These are phyloP conservation scores for Sminthurinus aureus DNA, from an alignment of 2,888 invertebrate species.

Conservation along the genomic window DNA sequence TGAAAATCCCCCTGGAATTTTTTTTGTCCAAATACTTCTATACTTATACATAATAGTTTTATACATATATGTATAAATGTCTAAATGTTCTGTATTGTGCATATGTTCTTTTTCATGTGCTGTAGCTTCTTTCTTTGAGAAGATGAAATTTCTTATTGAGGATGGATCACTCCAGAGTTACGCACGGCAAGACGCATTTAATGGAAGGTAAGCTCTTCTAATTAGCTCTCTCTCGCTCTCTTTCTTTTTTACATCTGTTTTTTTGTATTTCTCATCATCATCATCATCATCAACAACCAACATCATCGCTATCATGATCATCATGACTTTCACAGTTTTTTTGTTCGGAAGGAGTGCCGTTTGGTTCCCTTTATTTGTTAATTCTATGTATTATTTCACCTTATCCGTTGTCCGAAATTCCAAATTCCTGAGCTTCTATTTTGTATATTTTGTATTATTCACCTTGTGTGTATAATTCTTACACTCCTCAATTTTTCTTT, in stretches of 20 bases:
- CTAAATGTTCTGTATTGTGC: no score
- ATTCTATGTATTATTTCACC: neutral
- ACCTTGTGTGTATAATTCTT: neutral
- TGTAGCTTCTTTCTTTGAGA: constrained; percentile 91
- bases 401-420: neutral
- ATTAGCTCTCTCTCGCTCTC: constrained; percentile 21
- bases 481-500: no score
- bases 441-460: neutral
- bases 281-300: constrained; percentile 34
- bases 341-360: neutral
- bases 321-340: neutral
- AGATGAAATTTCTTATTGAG: constrained; percentile 98
- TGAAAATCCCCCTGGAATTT: no score
- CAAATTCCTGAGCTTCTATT: neutral
- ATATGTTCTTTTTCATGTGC: neutral
- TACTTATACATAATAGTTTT: no score
- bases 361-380: neutral
- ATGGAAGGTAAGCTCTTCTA: constrained; percentile 82
- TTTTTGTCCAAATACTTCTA: no score
- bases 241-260: neutral
- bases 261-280: constrained; percentile 7
- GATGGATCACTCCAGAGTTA: constrained; percentile 98
- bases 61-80: no score
- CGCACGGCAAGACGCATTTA: constrained; percentile 93
- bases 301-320: constrained; percentile 17